Percentiles rank a stretch among this genome's conserved stretches.
Evolutionary conservation across 1,140 invertebrate genomes (phyloP).

Genomic region (Cotesia glomerata): DNA sequence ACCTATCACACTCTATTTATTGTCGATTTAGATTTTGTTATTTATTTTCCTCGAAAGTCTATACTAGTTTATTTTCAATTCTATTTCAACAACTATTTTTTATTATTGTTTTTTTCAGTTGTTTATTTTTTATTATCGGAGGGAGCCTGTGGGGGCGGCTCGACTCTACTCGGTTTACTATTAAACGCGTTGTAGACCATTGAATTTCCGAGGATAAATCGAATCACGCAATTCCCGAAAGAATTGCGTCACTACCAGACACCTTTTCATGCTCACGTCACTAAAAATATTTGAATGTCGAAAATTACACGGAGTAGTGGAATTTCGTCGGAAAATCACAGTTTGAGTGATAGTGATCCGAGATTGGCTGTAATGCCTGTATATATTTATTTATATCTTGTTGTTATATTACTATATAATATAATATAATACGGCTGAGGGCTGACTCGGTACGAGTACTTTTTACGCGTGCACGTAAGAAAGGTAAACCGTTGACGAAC

Average conservation of each 20-base stretch:
- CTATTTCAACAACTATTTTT: not conserved
- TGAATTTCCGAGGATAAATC: not conserved
- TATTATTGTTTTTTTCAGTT: not conserved
- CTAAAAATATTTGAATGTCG: not conserved
- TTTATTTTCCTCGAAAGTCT: too few relatives aligned
- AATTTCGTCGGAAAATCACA: not conserved
- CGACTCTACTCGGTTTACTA: not conserved
- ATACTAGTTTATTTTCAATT: too few relatives aligned
- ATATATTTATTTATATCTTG: too few relatives aligned
- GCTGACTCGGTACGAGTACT: too few relatives aligned
- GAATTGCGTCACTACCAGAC: not conserved
- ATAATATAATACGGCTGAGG: too few relatives aligned
- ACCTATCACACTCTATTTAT: too few relatives aligned
- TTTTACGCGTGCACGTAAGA: too few relatives aligned
- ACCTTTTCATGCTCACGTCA: not conserved
- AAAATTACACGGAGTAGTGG: not conserved
- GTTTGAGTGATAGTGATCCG: not conserved
- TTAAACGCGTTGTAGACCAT: not conserved
- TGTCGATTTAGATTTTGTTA: too few relatives aligned
- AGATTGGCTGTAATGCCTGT: too few relatives aligned
- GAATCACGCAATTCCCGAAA: slow-evolving; percentile 4
- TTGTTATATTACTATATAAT: too few relatives aligned
- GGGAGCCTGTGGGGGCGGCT: too few relatives aligned
- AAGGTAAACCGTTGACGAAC: too few relatives aligned
- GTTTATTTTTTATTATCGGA: not conserved